These are phyloP conservation scores for Agonopterix arenella DNA, from an alignment of 2,888 invertebrate species.

Conservation along the genomic window DNA sequence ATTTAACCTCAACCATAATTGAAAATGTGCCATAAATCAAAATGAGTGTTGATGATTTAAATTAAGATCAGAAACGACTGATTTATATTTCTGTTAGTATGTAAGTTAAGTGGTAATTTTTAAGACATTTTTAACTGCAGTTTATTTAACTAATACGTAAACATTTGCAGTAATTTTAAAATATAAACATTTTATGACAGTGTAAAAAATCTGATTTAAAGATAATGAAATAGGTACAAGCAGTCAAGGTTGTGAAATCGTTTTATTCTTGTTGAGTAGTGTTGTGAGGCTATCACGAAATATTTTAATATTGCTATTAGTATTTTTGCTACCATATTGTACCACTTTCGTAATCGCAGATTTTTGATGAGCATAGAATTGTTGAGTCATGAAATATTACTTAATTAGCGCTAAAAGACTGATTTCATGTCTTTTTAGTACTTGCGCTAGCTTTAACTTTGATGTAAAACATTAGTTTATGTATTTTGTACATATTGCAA, in stretches of 20 bases:
- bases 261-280: conserved; percentile 20
- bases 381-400: not conserved
- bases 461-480: too few relatives aligned
- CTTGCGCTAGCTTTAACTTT: conserved; percentile 53
- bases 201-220: not conserved
- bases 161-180: not conserved
- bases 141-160: not conserved
- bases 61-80: conserved; percentile 30
- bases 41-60: conserved; percentile 9
- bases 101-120: conserved; percentile 16
- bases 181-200: not conserved
- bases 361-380: not conserved
- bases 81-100: conserved; percentile 23
- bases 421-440: not conserved
- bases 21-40: conserved; percentile 40
- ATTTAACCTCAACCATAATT: conserved; percentile 27
- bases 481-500: not conserved
- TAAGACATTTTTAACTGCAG: not conserved
- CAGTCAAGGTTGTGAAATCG: conserved; percentile 33
- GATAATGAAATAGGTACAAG: conserved; percentile 11
- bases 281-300: conserved; percentile 20
- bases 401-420: not conserved
- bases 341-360: not conserved
- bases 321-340: not conserved
- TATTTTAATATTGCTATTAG: conserved; percentile 12